Conservation (phyloP, 2,113 vertebrate genomes). For the Zosterops lateralis region DNA sequence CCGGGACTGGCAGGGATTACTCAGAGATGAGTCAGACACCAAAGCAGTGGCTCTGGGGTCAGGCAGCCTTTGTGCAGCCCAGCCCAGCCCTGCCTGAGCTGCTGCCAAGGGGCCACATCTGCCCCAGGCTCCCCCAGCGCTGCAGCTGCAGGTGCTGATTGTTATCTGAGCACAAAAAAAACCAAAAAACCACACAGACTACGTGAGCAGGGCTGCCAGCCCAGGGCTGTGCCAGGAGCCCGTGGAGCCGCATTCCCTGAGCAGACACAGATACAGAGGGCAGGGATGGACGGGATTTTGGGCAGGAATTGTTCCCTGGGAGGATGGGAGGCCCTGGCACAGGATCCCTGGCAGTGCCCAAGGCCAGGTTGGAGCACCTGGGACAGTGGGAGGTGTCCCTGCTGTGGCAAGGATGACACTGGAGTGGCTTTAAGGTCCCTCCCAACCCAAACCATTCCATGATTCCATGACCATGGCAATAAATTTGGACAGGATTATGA, state of each 20-base stretch:
- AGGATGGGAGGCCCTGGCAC: background rate
- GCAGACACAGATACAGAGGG: background rate
- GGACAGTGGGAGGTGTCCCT: background rate
- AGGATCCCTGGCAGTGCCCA: background rate
- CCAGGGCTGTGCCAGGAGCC: background rate
- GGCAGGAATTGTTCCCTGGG: accelerated
- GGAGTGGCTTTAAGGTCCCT: accelerated
- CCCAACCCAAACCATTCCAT: accelerated
- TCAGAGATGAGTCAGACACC: background rate
- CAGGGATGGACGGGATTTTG: accelerated
- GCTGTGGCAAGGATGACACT: background rate
- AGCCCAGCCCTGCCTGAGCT: background rate
- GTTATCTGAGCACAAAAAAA: background rate
- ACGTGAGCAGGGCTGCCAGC: accelerated
- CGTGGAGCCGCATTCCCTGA: accelerated
- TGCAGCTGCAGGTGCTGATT: background rate
- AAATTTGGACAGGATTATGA: no score
- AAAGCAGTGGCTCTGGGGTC: background rate
- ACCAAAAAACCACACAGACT: accelerated
- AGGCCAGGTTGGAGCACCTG: background rate
- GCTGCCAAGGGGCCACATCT: conserved; percentile 22
- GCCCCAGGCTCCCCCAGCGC: background rate
- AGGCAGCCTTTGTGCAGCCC: background rate
- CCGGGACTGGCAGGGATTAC: background rate
- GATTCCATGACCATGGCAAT: background rate